phyloP scores from a whole-genome alignment of 2,888 invertebrate genomes.

The Drosophila meridionalis region DNA sequence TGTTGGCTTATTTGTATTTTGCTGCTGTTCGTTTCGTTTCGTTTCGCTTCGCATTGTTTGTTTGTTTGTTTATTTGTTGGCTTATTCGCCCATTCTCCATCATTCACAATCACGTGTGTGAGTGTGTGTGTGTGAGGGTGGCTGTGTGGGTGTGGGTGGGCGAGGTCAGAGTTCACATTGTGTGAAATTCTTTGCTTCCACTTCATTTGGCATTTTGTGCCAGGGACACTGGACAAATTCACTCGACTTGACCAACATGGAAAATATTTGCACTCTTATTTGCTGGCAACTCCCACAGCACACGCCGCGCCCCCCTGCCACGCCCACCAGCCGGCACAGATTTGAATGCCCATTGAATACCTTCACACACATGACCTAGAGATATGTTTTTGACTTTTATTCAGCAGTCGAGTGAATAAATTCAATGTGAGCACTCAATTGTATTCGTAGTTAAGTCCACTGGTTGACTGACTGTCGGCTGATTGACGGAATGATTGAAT shows the following conservation, averaged over 20 bases:
- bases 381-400: not conserved
- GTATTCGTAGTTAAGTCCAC: not conserved
- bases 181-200: conserved; percentile 77
- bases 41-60: conserved; percentile 42
- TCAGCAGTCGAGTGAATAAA: not conserved
- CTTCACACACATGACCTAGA: not conserved
- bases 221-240: conserved; percentile 64
- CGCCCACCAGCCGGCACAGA: not conserved
- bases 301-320: not conserved
- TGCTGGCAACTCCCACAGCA: not conserved
- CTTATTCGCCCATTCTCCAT: conserved; percentile 57
- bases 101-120: conserved; percentile 45
- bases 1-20: conserved; percentile 42
- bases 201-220: conserved; percentile 76
- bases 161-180: conserved; percentile 60
- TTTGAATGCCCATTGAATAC: conserved; percentile 6
- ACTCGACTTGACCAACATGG: conserved; percentile 61
- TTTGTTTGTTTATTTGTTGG: conserved; percentile 65
- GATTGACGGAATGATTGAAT: not conserved
- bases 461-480: not conserved
- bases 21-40: conserved; percentile 29
- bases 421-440: not conserved
- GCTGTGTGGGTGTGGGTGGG: not conserved
- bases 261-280: conserved; percentile 56
- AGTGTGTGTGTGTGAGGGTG: not conserved